Evolutionary conservation across 2,888 invertebrate species (phyloP).

Genomic region (Creontiades dilutus): DNA sequence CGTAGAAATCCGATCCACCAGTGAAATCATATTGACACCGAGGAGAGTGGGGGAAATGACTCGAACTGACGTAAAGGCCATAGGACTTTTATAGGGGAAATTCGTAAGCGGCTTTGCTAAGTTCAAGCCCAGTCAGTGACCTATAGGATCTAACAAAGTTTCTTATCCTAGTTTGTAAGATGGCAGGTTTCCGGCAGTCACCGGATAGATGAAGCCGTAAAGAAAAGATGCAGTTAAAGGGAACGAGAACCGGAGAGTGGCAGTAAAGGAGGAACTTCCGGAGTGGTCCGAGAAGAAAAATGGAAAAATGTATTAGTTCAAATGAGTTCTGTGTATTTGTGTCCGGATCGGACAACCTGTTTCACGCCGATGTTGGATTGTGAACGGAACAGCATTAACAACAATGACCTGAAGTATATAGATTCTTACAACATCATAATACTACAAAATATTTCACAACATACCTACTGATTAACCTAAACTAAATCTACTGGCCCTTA

Average conservation of each 20-base stretch:
- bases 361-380: not conserved
- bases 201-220: not conserved
- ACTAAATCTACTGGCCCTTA: too few relatives aligned
- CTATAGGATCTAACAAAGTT: not conserved
- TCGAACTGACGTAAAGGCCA: conserved; percentile 6
- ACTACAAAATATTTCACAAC: too few relatives aligned
- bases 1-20: not conserved
- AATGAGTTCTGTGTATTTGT: not conserved
- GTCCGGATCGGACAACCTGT: not conserved
- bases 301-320: not conserved
- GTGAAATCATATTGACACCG: not conserved
- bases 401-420: too few relatives aligned
- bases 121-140: conserved; percentile 27
- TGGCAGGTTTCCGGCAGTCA: not conserved
- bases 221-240: conserved; percentile 29
- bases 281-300: not conserved
- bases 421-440: too few relatives aligned
- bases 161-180: conserved; percentile 16
- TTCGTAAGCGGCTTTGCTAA: conserved; percentile 5
- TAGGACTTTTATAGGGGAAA: not conserved
- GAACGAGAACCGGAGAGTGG: not conserved
- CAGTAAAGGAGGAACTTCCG: not conserved
- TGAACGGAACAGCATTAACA: not conserved
- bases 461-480: too few relatives aligned
- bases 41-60: not conserved